These are phyloP conservation scores for Physella acuta DNA, from an alignment of 1,140 invertebrate genomes.

Conservation along the genomic window DNA sequence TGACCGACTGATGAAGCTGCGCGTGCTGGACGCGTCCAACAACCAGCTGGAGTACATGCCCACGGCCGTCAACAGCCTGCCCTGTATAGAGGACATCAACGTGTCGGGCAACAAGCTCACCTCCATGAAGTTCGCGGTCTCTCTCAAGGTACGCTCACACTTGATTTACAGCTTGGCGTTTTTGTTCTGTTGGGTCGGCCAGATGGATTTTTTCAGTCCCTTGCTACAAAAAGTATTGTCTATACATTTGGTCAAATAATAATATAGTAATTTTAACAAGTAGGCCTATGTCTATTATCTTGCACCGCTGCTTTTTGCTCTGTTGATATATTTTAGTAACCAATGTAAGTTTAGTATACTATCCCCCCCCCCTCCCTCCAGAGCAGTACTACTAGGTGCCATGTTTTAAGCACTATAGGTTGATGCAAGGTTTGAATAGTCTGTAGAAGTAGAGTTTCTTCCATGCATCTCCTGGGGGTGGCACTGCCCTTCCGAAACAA, in stretches of 20 bases:
- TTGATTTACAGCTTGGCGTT: neutral
- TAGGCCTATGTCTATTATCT: neutral
- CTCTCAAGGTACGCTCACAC: conserved; percentile 29
- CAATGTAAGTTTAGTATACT: too few relatives aligned
- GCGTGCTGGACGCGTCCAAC: conserved; percentile 44
- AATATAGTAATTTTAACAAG: conserved; percentile 1
- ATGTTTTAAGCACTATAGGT: too few relatives aligned
- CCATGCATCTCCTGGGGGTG: too few relatives aligned
- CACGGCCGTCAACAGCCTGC: conserved; percentile 38
- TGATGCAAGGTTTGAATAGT: too few relatives aligned
- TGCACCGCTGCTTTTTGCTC: too few relatives aligned
- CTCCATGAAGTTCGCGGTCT: conserved; percentile 50
- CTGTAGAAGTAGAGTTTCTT: too few relatives aligned
- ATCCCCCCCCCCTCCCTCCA: too few relatives aligned
- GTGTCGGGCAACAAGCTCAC: conserved; percentile 40
- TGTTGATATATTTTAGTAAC: too few relatives aligned
- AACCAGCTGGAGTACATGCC: conserved; percentile 52
- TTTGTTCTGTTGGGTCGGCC: neutral
- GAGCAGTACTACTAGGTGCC: too few relatives aligned
- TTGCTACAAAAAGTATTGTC: neutral
- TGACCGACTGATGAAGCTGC: conserved; percentile 41
- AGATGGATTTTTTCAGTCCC: neutral
- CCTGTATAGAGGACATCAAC: conserved; percentile 34
- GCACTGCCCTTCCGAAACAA: too few relatives aligned
- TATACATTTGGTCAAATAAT: neutral